phyloP scores from a whole-genome alignment of 2,113 vertebrate genomes.

The Pollachius pollachius region DNA sequence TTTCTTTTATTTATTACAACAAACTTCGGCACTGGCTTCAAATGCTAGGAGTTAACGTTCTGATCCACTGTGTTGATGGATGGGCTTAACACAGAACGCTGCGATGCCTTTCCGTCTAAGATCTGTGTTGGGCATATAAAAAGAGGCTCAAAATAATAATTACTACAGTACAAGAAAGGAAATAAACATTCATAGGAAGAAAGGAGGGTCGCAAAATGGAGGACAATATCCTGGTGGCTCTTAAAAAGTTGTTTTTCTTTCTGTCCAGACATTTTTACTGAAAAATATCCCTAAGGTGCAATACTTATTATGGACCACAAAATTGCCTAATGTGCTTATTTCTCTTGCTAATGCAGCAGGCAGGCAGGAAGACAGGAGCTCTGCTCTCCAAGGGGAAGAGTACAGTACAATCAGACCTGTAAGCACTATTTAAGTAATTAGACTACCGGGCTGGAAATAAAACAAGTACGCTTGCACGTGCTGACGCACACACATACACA shows the following conservation, averaged over 20 bases:
- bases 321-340: conserved; percentile 73
- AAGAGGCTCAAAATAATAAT: too few relatives aligned
- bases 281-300: conserved; percentile 65
- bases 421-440: conserved; percentile 76
- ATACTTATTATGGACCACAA: conserved; percentile 68
- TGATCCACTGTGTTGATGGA: too few relatives aligned
- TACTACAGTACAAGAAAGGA: background rate
- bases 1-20: too few relatives aligned
- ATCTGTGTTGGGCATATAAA: too few relatives aligned
- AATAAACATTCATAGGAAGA: background rate
- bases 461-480: background rate
- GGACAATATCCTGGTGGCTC: conserved; percentile 7
- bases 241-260: conserved; percentile 47
- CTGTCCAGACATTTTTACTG: conserved; percentile 50
- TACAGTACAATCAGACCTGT: conserved; percentile 66
- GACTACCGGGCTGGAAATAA: conserved; percentile 52
- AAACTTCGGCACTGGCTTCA: too few relatives aligned
- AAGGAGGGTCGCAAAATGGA: background rate
- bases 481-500: background rate
- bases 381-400: conserved; percentile 54
- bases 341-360: conserved; percentile 65
- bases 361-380: conserved; percentile 53
- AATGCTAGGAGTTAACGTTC: too few relatives aligned
- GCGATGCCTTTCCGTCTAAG: too few relatives aligned
- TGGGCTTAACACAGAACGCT: too few relatives aligned